Percentiles rank a stretch among this genome's conserved stretches.
These are phyloP conservation scores for Bothrops jararaca DNA, from an alignment of 2,113 vertebrate species.

Conservation along the genomic window DNA sequence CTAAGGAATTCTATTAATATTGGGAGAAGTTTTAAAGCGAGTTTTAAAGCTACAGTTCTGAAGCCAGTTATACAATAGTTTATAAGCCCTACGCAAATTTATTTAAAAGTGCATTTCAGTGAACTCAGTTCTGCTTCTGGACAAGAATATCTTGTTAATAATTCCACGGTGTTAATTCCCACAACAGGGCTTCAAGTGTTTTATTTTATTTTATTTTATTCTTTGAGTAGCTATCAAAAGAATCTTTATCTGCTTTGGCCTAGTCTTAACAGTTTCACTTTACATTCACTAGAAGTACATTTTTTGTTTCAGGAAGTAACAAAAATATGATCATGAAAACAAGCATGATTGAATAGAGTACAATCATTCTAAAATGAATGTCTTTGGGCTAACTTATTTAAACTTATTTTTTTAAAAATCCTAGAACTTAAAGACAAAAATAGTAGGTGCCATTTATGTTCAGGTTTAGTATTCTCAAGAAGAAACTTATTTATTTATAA, in stretches of 20 bases:
- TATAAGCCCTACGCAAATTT: neutral
- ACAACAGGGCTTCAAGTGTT: neutral
- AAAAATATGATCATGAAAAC: neutral
- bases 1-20: slow-evolving; percentile 34
- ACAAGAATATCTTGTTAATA: neutral
- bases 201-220: neutral
- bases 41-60: slow-evolving; percentile 29
- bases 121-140: neutral
- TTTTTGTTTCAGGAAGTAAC: too few species aligned
- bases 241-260: too few species aligned
- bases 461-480: neutral
- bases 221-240: neutral
- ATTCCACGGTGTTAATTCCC: neutral
- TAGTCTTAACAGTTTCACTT: too few species aligned
- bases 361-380: slow-evolving; percentile 36
- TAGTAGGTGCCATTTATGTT: neutral
- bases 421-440: neutral
- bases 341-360: slow-evolving; percentile 12
- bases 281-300: too few species aligned
- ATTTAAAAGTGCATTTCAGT: neutral
- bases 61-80: neutral
- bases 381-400: slow-evolving; percentile 20
- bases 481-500: neutral
- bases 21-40: slow-evolving; percentile 16
- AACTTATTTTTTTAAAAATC: neutral